phyloP scores from a whole-genome alignment of 1,140 invertebrate genomes.

The Drosophila guanche region DNA sequence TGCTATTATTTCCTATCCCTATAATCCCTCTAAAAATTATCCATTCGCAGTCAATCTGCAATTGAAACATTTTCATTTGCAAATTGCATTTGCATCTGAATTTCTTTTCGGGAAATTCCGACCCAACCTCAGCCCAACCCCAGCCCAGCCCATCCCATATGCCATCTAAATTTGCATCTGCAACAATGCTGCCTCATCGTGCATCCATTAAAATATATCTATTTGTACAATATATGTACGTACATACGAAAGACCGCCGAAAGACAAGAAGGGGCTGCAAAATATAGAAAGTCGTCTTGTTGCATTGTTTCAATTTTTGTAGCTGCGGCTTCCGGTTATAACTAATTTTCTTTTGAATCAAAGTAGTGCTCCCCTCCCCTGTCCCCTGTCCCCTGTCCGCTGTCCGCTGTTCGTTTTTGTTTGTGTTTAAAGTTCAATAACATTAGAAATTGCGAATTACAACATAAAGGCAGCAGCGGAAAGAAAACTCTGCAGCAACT shows the following conservation, averaged over 20 bases:
- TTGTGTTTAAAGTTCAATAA: constrained; percentile 78
- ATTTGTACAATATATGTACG: constrained; percentile 9
- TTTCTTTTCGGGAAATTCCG: constrained; percentile 32
- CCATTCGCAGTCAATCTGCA: constrained; percentile 1
- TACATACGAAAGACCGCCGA: constrained; percentile 1
- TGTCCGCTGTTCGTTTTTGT: constrained; percentile 12
- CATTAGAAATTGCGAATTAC: constrained; percentile 80
- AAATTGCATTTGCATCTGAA: constrained; percentile 12
- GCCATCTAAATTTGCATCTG: constrained; percentile 41
- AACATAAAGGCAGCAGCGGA: constrained; percentile 47
- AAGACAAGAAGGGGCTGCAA: constrained; percentile 28
- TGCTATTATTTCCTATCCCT: not conserved
- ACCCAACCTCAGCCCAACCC: not conserved
- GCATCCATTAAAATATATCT: constrained; percentile 41
- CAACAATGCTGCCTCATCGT: constrained; percentile 51
- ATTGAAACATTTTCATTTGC: constrained; percentile 18
- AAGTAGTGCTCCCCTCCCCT: constrained; percentile 42
- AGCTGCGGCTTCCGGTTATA: constrained; percentile 72
- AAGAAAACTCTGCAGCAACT: constrained; percentile 43
- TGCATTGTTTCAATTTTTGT: constrained; percentile 69
- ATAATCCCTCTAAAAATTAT: not conserved
- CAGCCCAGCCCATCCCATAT: no score
- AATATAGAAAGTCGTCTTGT: constrained; percentile 68
- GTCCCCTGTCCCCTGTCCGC: not conserved
- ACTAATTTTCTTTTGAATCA: constrained; percentile 65